These are phyloP conservation scores for Novumbra hubbsi DNA, from an alignment of 2,797 vertebrate species.

Conservation along the genomic window DNA sequence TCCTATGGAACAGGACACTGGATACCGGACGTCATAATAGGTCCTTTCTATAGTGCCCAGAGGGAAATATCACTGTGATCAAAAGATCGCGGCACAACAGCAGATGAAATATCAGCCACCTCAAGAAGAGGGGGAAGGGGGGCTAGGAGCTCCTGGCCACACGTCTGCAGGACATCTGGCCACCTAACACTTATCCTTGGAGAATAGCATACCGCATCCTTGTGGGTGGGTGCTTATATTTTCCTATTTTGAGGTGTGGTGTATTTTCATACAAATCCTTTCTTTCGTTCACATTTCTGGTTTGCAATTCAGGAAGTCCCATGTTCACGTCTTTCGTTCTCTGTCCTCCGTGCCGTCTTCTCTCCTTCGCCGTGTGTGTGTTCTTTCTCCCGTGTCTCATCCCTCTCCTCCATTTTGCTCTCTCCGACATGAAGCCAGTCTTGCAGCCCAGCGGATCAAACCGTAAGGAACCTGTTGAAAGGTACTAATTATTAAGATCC, in stretches of 20 bases:
- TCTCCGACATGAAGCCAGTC: not conserved
- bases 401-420: not conserved
- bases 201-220: too few relatives aligned
- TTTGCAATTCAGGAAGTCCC: not conserved
- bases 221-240: not conserved
- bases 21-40: not conserved
- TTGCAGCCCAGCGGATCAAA: not conserved
- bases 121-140: not conserved
- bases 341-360: not conserved
- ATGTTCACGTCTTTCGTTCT: not conserved
- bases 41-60: not conserved
- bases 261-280: not conserved
- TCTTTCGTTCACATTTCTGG: not conserved
- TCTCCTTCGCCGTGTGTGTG: not conserved
- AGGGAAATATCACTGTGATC: not conserved
- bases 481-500: conserved; percentile 32
- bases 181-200: not conserved
- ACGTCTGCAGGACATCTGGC: not conserved
- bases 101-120: not conserved
- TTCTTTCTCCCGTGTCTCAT: not conserved
- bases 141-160: not conserved
- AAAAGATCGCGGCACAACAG: not conserved
- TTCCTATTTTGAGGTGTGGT: not conserved
- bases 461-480: conserved; percentile 28
- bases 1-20: not conserved